Evolutionary conservation across 2,113 vertebrate species (phyloP).

Genomic region (Butastur rufipennis): DNA sequence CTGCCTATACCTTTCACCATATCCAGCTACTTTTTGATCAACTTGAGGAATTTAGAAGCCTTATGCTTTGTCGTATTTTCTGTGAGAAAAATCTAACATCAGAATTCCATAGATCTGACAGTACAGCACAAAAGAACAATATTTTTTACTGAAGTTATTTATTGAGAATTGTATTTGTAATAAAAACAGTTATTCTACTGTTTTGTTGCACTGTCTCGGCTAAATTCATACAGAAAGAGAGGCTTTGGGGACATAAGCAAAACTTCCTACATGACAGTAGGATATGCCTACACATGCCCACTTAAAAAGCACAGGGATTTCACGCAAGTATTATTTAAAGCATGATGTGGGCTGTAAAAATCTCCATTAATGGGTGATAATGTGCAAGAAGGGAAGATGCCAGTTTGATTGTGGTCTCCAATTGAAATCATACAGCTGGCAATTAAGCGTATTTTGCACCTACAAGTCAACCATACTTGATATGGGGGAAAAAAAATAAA

Average conservation of each 20-base stretch:
- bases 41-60: background rate
- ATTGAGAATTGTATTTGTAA: background rate
- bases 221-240: background rate
- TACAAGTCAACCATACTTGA: background rate
- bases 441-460: background rate
- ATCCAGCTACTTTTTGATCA: background rate
- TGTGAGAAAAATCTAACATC: background rate
- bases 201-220: background rate
- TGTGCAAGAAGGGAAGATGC: background rate
- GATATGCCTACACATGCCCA: background rate
- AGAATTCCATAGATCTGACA: background rate
- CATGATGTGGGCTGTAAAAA: background rate
- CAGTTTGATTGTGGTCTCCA: background rate
- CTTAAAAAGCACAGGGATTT: background rate
- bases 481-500: background rate
- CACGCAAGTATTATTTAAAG: background rate
- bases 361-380: background rate
- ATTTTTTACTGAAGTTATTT: background rate
- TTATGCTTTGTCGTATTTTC: background rate
- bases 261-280: background rate
- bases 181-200: background rate
- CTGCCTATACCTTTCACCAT: background rate
- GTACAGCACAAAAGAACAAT: background rate
- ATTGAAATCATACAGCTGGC: background rate
- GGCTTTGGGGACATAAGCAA: background rate